Evolutionary conservation across 2,113 vertebrate genomes (phyloP), one percentile per base, ranked within the genome.

Genomic region (Alosa alosa): DNA sequence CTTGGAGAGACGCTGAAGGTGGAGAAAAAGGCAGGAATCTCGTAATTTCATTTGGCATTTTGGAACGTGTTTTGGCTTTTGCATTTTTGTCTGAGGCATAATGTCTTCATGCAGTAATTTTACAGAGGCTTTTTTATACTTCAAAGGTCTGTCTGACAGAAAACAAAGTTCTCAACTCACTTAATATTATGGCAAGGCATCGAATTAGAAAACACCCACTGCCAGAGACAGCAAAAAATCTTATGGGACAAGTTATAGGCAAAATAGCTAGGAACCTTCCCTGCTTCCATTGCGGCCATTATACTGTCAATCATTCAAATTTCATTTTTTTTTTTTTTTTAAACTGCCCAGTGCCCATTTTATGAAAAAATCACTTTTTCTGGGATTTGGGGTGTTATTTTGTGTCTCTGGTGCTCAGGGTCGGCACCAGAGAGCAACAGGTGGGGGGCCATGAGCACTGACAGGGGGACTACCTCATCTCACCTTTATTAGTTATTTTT

Each of bases 31-130:
- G 81, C 49, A 64, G 60, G 68, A 81, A 39, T 84, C 57, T 18
- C 44, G 75, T 83, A 83, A 84, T 88, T 49, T 75, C 47, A 84
- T 89, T 86, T 87, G 84, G 52, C 82, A 60, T 41, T 78, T 41
- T 86, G 55, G 82, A 86, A 20, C 11, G 0, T 50, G 22, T 88
- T 86, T 82, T 68, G 10, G 7, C 3, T 25, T 88, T 52, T 89
- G 60, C 45, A 72, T 89, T 81, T 88, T n/a, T 20, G 36, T 88
- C 45, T 39, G 52, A 57, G 36, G 84, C 41, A 13, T 6, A 25
- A 17, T 50, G 39, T 68, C 84, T 68, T 50, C 22, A 52, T 64
- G 22, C 41, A 68, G 22, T 72, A 57, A 82, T 75, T 85, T 31
- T 41, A 36, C 45, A 22, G n/a, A 83, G 22, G 36, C 15, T 50